phyloP scores from a whole-genome alignment of 2,888 invertebrate genomes.

The Agrotis ipsilon region DNA sequence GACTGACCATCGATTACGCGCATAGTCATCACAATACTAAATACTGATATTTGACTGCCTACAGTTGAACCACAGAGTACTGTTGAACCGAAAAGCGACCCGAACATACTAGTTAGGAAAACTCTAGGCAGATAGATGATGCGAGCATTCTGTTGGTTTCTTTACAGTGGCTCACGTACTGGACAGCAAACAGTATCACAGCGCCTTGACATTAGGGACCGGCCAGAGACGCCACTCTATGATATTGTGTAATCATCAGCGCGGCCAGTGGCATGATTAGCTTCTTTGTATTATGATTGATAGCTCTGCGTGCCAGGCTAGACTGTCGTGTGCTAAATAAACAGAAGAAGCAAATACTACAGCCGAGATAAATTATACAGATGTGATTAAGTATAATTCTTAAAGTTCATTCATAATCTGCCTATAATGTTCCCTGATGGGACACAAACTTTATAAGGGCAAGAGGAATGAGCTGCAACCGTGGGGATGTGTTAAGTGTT shows the following conservation, averaged over 20 bases:
- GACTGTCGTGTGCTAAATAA: slow-evolving; percentile 25
- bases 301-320: slow-evolving; percentile 39
- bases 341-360: slow-evolving; percentile 3
- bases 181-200: slow-evolving; percentile 32
- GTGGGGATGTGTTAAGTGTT: too few relatives aligned
- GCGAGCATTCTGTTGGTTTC: neutral
- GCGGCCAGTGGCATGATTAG: slow-evolving; percentile 43
- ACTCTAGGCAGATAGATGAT: too few relatives aligned
- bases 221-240: slow-evolving; percentile 46
- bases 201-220: slow-evolving; percentile 62
- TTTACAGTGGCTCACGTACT: slow-evolving; percentile 1
- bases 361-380: neutral
- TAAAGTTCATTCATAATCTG: neutral
- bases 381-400: neutral
- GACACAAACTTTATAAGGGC: too few relatives aligned
- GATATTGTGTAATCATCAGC: slow-evolving; percentile 55
- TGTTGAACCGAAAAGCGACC: too few relatives aligned
- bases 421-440: neutral
- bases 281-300: slow-evolving; percentile 59
- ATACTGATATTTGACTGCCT: too few relatives aligned
- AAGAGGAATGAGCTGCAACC: too few relatives aligned
- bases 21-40: too few relatives aligned
- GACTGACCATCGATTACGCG: too few relatives aligned
- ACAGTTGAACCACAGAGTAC: too few relatives aligned
- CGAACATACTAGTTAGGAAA: too few relatives aligned